phyloP scores from a whole-genome alignment of 2,113 vertebrate species.

The Pseudonaja textilis region DNA sequence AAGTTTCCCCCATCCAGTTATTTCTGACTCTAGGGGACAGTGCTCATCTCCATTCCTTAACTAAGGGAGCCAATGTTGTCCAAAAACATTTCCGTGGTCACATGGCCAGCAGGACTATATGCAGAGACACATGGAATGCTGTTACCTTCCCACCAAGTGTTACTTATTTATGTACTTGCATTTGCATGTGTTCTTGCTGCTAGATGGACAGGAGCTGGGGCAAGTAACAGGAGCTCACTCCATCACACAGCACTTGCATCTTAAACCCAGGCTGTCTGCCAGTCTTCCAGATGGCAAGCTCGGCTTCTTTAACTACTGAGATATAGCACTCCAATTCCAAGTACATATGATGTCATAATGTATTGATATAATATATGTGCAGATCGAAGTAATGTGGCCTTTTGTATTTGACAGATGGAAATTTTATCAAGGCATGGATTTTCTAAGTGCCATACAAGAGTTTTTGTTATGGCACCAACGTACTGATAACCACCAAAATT shows the following conservation, averaged over 20 bases:
- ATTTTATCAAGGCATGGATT: background rate
- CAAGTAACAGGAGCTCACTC: background rate
- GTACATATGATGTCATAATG: too few species aligned
- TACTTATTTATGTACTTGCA: background rate
- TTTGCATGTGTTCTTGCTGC: background rate
- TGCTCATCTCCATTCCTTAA: background rate
- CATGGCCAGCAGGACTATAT: background rate
- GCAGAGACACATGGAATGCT: background rate
- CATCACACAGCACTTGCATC: background rate
- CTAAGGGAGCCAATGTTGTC: background rate
- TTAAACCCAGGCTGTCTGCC: background rate
- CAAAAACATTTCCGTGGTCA: background rate
- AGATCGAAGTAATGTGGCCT: background rate
- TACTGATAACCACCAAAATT: background rate
- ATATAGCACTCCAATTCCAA: too few species aligned
- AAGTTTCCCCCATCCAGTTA: background rate
- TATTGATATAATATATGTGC: too few species aligned
- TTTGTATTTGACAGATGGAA: background rate
- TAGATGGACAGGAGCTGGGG: background rate
- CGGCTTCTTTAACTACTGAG: background rate
- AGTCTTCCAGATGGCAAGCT: background rate
- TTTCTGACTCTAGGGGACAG: background rate
- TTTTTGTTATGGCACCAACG: background rate
- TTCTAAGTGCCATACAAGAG: background rate
- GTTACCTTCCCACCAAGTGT: background rate